A percentile compares a stretch with the other conserved stretches of the same genome.
These are phyloP conservation scores for Bucco capensis DNA, from an alignment of 2,113 vertebrate species.

Conservation along the genomic window DNA sequence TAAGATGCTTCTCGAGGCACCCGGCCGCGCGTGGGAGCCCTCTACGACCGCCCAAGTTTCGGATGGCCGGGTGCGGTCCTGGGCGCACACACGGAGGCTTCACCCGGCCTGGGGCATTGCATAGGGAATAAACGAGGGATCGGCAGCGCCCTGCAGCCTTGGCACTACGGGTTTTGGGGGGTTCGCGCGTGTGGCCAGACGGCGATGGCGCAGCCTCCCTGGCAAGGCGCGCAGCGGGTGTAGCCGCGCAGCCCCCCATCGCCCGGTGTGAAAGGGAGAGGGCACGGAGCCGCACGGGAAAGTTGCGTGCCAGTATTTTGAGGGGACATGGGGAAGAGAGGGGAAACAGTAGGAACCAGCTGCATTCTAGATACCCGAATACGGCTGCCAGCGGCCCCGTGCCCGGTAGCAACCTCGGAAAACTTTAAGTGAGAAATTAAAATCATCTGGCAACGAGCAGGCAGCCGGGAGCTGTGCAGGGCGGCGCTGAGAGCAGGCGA, in stretches of 20 bases:
- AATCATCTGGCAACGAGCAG: neutral
- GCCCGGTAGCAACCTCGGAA: neutral
- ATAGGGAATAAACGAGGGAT: neutral
- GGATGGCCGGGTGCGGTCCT: neutral
- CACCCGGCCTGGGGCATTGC: neutral
- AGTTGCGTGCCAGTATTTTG: neutral
- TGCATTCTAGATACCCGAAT: neutral
- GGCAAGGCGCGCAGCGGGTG: neutral
- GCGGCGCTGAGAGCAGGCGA: neutral
- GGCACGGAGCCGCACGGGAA: neutral
- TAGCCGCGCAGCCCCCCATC: neutral
- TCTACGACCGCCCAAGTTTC: neutral
- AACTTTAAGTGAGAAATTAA: constrained; percentile 1
- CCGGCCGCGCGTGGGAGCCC: neutral
- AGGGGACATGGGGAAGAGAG: neutral
- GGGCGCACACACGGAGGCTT: neutral
- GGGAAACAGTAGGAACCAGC: neutral
- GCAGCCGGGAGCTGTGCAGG: neutral
- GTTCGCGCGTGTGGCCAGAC: neutral
- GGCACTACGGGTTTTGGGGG: neutral
- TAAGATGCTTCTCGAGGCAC: constrained; percentile 59
- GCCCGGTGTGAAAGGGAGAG: neutral
- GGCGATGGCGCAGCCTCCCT: neutral
- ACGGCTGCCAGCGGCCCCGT: neutral
- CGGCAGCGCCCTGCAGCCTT: neutral